phyloP scores from a whole-genome alignment of 2,113 vertebrate genomes.

The Ailurus styani region DNA sequence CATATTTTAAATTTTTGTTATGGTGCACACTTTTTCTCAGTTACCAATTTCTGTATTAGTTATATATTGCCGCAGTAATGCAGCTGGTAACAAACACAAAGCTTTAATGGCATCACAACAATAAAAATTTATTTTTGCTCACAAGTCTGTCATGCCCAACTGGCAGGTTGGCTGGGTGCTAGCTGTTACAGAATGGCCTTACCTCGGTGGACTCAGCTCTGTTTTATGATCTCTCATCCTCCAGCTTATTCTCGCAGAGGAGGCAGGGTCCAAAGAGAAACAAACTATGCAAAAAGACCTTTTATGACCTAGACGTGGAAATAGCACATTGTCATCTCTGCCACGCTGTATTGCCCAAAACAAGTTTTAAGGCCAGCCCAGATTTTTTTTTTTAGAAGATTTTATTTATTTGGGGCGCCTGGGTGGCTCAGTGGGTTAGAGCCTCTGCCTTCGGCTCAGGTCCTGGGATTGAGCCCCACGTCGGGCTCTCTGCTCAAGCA shows the following conservation, averaged over 20 bases:
- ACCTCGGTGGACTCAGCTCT: neutral
- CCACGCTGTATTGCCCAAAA: neutral
- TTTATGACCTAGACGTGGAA: neutral
- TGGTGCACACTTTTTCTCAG: neutral
- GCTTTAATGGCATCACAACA: neutral
- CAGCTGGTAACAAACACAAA: neutral
- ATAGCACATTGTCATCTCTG: neutral
- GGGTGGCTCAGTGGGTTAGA: too few relatives aligned
- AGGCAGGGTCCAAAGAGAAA: neutral
- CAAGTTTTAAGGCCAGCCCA: neutral
- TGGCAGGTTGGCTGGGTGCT: neutral
- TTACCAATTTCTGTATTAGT: neutral
- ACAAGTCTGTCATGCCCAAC: neutral
- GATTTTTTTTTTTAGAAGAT: too few relatives aligned
- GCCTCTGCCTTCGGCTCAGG: too few relatives aligned
- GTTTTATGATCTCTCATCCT: neutral
- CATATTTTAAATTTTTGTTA: conserved; percentile 11
- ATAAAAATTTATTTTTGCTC: conserved; percentile 10
- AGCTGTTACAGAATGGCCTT: neutral
- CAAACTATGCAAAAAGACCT: neutral
- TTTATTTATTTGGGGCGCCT: too few relatives aligned
- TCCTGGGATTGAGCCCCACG: too few relatives aligned
- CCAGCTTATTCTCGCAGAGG: neutral
- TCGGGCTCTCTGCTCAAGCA: too few relatives aligned
- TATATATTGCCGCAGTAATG: neutral